phyloP scores from a whole-genome alignment of 2,797 vertebrate species.

The Liparis tanakae region DNA sequence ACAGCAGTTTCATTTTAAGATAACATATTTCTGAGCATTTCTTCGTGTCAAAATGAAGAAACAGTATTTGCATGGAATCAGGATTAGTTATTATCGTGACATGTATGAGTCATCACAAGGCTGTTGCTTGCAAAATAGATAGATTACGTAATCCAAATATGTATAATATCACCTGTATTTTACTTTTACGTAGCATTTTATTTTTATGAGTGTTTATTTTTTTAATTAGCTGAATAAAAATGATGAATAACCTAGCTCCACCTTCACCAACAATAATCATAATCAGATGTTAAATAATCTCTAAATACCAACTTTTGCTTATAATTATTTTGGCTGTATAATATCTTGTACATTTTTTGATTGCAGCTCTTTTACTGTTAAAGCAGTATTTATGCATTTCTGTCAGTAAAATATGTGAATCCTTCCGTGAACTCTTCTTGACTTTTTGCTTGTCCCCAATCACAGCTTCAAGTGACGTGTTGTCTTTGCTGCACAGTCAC shows the following conservation, averaged over 20 bases:
- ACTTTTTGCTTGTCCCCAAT: conserved; percentile 11
- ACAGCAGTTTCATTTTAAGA: background rate
- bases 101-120: background rate
- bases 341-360: background rate
- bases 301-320: too few species aligned
- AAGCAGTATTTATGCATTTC: background rate
- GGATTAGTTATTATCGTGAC: background rate
- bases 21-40: conserved; percentile 1
- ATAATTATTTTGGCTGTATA: background rate
- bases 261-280: background rate
- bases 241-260: background rate
- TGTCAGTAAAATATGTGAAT: background rate
- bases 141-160: background rate
- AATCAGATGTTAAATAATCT: background rate
- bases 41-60: background rate
- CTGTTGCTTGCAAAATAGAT: background rate
- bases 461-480: conserved; percentile 33
- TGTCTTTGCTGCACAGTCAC: conserved; percentile 29
- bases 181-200: background rate
- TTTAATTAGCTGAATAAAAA: background rate
- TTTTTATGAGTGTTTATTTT: background rate
- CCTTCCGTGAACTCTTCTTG: background rate
- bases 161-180: background rate
- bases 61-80: background rate
- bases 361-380: background rate